Evolutionary conservation across 2,888 invertebrate species (phyloP).

Genomic region (Sycophila texana): DNA sequence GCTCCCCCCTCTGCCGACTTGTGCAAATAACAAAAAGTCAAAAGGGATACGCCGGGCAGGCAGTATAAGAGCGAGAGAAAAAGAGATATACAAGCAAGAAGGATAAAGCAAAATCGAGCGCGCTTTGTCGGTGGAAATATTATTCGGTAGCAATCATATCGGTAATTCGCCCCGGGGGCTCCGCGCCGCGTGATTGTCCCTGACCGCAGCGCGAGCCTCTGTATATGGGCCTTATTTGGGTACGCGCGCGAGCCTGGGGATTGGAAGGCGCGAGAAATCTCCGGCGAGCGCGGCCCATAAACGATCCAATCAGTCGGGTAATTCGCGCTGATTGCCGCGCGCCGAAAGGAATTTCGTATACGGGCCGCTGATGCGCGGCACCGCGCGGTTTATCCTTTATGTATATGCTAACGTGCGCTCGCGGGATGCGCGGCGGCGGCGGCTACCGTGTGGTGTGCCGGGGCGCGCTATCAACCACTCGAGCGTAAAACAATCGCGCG

Average conservation of each 20-base stretch:
- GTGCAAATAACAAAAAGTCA: constrained; percentile 45
- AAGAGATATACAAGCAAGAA: background rate
- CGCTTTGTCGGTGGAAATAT: constrained; percentile 72
- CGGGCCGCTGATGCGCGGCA: background rate
- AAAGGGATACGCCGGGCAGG: background rate
- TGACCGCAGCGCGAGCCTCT: constrained; percentile 69
- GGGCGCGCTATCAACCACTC: background rate
- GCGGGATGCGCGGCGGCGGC: background rate
- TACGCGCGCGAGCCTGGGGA: constrained; percentile 2
- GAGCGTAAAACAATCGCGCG: constrained; percentile 35
- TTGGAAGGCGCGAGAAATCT: constrained; percentile 51
- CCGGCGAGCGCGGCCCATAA: constrained; percentile 64
- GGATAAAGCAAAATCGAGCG: background rate
- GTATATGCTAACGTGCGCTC: background rate
- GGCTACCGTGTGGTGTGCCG: constrained; percentile 21
- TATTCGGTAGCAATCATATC: constrained; percentile 76
- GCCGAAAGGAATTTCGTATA: background rate
- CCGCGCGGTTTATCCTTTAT: constrained; percentile 37
- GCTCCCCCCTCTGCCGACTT: constrained; percentile 6
- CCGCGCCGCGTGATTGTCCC: constrained; percentile 71
- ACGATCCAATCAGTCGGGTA: constrained; percentile 75
- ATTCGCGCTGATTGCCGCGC: constrained; percentile 73
- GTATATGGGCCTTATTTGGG: constrained; percentile 71
- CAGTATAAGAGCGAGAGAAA: background rate
- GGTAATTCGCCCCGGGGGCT: constrained; percentile 67